These are phyloP conservation scores for Aporophyla nigra DNA, from an alignment of 2,888 invertebrate genomes.

Conservation along the genomic window DNA sequence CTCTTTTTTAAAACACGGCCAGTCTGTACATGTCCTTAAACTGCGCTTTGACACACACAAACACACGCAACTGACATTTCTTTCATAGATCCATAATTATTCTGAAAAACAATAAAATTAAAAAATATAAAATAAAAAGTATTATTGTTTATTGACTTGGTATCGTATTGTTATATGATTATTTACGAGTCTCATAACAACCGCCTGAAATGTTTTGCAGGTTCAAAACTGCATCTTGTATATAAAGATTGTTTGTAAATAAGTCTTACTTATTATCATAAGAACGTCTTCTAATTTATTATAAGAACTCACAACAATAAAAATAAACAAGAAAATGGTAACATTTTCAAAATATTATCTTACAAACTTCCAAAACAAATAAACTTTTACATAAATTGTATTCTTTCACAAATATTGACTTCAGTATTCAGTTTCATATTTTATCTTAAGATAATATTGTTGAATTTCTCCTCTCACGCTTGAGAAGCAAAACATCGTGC, in stretches of 20 bases:
- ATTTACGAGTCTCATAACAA: too few relatives aligned
- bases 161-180: too few relatives aligned
- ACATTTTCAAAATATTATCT: conserved; percentile 15
- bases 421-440: conserved; percentile 31
- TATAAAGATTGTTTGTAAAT: background rate
- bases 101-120: too few relatives aligned
- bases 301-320: background rate
- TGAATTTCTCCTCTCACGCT: conserved; percentile 40
- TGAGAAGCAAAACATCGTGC: conserved; percentile 34
- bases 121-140: too few relatives aligned
- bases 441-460: conserved; percentile 47
- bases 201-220: too few relatives aligned
- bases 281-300: background rate
- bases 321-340: conserved; percentile 11
- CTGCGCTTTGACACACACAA: too few relatives aligned
- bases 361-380: conserved; percentile 14
- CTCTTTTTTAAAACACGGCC: too few relatives aligned
- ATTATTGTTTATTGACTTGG: too few relatives aligned
- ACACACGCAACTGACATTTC: too few relatives aligned
- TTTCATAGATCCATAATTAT: too few relatives aligned
- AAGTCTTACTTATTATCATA: background rate
- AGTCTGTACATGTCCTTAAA: too few relatives aligned
- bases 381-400: conserved; percentile 16
- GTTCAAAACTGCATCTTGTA: too few relatives aligned
- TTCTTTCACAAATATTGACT: conserved; percentile 30